phyloP scores from a whole-genome alignment of 1,140 invertebrate species.

The Riptortus pedestris region DNA sequence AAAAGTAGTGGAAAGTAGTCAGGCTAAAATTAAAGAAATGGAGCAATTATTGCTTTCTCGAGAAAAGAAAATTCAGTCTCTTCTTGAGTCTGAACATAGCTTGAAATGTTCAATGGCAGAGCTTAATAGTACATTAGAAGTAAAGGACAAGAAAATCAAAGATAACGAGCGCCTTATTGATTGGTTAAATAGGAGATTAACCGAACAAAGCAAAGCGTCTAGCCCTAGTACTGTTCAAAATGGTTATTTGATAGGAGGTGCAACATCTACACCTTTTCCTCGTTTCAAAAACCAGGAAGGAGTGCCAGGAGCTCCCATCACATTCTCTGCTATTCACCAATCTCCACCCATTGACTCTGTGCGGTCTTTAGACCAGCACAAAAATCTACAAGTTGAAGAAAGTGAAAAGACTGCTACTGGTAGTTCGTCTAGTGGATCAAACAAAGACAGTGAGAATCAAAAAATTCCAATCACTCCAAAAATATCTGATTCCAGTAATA shows the following conservation, averaged over 20 bases:
- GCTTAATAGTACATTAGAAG: slow-evolving; percentile 42
- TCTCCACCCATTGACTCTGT: not conserved
- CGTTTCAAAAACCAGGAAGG: not conserved
- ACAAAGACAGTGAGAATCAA: no score
- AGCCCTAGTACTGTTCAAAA: not conserved
- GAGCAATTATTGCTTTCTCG: slow-evolving; percentile 40
- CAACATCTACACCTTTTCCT: slow-evolving; percentile 20
- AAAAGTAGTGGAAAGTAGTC: slow-evolving; percentile 42
- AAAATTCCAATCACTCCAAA: no score
- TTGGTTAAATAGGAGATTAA: slow-evolving; percentile 40
- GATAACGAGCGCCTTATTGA: slow-evolving; percentile 50
- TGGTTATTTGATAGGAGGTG: not conserved
- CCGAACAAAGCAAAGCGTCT: slow-evolving; percentile 30
- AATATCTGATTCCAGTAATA: not conserved
- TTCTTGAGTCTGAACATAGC: slow-evolving; percentile 11
- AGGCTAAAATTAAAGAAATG: slow-evolving; percentile 35
- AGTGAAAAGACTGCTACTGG: no score
- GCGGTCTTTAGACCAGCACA: not conserved
- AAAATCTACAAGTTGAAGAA: not conserved
- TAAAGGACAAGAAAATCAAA: slow-evolving; percentile 49
- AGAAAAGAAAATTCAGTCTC: slow-evolving; percentile 41
- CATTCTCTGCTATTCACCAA: not conserved
- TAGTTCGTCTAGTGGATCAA: no score
- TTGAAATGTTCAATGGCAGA: slow-evolving; percentile 22
- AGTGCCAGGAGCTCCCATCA: not conserved